Evolutionary conservation across 2,113 vertebrate genomes (phyloP).

Genomic region (Barnardius zonarius): DNA sequence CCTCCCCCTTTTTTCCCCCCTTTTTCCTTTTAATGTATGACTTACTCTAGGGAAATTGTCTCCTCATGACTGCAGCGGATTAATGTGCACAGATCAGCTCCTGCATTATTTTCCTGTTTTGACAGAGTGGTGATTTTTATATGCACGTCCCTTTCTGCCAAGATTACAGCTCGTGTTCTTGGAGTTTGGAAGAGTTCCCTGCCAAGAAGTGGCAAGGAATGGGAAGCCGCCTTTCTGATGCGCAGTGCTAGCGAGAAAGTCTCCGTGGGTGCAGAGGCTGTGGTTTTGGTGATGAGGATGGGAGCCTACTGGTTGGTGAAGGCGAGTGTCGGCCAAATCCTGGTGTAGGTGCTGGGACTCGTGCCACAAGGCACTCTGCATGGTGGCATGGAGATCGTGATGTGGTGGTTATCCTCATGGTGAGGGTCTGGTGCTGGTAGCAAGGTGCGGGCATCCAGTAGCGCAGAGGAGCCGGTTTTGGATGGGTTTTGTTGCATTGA

Average conservation of each 20-base stretch:
- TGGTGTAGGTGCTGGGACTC: rapidly evolving
- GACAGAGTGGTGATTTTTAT: slow-evolving; percentile 63
- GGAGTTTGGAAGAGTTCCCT: slow-evolving; percentile 35
- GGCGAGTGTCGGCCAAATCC: background rate
- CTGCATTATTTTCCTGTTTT: slow-evolving; percentile 70
- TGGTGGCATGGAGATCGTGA: background rate
- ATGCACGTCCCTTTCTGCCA: slow-evolving; percentile 26
- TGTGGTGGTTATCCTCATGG: background rate
- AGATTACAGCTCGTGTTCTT: slow-evolving; percentile 42
- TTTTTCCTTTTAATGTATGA: slow-evolving; percentile 62
- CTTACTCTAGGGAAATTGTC: slow-evolving; percentile 66
- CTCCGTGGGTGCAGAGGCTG: rapidly evolving
- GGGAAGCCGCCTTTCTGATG: background rate
- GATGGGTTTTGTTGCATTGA: background rate
- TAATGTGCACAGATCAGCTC: slow-evolving; percentile 64
- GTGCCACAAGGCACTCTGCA: background rate
- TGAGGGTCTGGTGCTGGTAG: rapidly evolving
- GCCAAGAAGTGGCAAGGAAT: background rate
- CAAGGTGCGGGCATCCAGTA: background rate
- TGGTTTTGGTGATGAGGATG: background rate
- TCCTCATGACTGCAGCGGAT: slow-evolving; percentile 59
- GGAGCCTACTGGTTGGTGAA: background rate
- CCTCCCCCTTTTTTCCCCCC: rapidly evolving
- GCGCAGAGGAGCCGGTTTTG: background rate
- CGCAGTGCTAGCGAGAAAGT: background rate